Conservation (phyloP, 2,113 vertebrate genomes). For the Elaphurus davidianus region DNA sequence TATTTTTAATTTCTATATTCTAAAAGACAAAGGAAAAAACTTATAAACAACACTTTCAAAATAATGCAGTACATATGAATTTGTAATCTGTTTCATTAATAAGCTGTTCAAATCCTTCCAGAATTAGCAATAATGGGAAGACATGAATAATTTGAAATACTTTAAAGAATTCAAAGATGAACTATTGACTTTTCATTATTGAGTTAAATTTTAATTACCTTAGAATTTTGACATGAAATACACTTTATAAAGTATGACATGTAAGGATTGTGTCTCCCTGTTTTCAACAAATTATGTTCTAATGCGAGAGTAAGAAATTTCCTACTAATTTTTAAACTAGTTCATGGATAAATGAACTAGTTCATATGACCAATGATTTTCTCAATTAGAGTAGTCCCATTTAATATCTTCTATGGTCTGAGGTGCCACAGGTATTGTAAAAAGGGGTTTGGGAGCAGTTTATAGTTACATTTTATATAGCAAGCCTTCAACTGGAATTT, state of each 20-base stretch:
- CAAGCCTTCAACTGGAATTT: not conserved
- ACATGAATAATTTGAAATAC: not conserved
- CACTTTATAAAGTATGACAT: not conserved
- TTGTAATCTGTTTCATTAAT: not conserved
- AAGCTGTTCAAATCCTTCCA: not conserved
- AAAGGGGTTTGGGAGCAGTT: not conserved
- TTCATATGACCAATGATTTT: not conserved
- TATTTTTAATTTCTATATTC: not conserved
- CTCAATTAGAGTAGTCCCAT: not conserved
- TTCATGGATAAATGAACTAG: not conserved
- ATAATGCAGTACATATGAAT: not conserved
- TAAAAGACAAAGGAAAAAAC: not conserved
- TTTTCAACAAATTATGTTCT: not conserved
- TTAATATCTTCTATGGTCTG: not conserved
- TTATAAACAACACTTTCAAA: not conserved
- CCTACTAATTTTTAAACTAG: not conserved
- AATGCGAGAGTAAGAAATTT: not conserved
- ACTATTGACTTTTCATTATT: not conserved
- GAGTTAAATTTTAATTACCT: not conserved
- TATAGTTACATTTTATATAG: not conserved
- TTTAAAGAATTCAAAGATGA: not conserved
- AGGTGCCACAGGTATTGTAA: not conserved
- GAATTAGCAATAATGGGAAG: not conserved
- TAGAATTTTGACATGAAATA: slow-evolving; percentile 13
- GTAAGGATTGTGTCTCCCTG: not conserved